These are phyloP conservation scores for Adelognathus sp. DNA, from an alignment of 2,888 invertebrate genomes.

Conservation along the genomic window DNA sequence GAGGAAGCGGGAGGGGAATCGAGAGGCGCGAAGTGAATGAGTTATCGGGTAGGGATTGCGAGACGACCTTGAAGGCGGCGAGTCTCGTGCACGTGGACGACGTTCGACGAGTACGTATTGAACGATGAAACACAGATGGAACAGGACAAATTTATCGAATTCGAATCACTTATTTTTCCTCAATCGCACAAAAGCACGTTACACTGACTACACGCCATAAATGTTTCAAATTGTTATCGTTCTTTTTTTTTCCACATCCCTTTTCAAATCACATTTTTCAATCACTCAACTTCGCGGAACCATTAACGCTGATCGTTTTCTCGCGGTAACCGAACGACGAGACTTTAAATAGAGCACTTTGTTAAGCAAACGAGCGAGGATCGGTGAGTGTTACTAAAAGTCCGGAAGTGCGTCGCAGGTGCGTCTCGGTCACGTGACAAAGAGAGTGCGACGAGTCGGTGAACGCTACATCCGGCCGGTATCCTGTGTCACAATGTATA, in stretches of 20 bases:
- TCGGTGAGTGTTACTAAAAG: background rate
- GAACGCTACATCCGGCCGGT: slow-evolving; percentile 49
- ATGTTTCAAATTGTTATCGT: background rate
- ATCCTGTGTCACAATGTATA: slow-evolving; percentile 38
- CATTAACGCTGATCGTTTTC: no score
- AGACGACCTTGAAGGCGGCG: slow-evolving; percentile 40
- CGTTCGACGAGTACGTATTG: background rate
- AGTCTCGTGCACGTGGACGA: slow-evolving; percentile 49
- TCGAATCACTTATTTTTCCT: no score
- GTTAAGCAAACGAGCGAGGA: slow-evolving; percentile 21
- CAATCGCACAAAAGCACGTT: background rate
- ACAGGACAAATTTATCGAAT: no score
- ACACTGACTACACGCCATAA: background rate
- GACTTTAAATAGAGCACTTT: slow-evolving; percentile 33
- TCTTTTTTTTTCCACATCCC: background rate
- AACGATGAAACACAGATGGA: no score
- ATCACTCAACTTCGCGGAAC: no score
- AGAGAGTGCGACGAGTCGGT: slow-evolving; percentile 46
- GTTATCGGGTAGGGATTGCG: slow-evolving; percentile 38
- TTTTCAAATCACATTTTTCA: no score
- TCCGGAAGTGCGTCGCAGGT: slow-evolving; percentile 55
- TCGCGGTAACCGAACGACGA: background rate
- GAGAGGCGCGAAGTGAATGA: slow-evolving; percentile 29
- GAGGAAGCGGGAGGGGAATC: background rate
- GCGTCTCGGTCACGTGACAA: slow-evolving; percentile 56